A percentile compares a stretch with the other conserved stretches of the same genome.
Evolutionary conservation across 2,888 invertebrate species (phyloP).

Genomic region (Sarcophaga caerulescens): DNA sequence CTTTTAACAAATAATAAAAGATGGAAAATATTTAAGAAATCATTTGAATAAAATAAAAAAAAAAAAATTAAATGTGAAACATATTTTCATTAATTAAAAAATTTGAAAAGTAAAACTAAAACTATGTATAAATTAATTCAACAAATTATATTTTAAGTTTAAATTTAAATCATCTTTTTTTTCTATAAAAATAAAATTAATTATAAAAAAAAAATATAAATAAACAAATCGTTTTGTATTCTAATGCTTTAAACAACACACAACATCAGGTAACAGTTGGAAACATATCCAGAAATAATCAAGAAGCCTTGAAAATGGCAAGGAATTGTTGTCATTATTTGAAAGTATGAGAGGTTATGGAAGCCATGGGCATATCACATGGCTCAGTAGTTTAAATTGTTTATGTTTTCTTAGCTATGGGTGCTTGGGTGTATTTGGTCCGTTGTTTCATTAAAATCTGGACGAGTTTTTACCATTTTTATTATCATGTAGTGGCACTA

Average conservation of each 20-base stretch:
- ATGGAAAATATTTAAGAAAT: slow-evolving; percentile 2
- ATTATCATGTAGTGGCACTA: no score
- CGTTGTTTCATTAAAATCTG: no score
- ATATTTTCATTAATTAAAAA: neutral
- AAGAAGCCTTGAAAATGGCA: no score
- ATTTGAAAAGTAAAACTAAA: slow-evolving; percentile 7
- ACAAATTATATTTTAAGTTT: slow-evolving; percentile 58
- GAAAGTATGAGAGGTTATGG: no score
- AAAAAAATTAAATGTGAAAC: slow-evolving; percentile 9
- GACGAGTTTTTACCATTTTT: no score
- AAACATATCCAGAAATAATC: neutral
- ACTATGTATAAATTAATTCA: slow-evolving; percentile 51
- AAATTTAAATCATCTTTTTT: slow-evolving; percentile 54
- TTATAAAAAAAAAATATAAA: slow-evolving; percentile 25
- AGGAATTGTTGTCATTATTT: no score
- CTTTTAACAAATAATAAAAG: neutral
- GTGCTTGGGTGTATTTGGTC: no score
- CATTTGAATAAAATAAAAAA: slow-evolving; percentile 30
- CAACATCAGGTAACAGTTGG: neutral
- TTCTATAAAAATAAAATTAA: slow-evolving; percentile 57
- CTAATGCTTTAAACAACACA: neutral
- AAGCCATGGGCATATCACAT: no score
- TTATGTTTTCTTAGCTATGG: no score
- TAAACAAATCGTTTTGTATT: neutral
- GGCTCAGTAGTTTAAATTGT: no score